Conservation (phyloP, 2,797 vertebrate genomes). For the Arrhamphus sclerolepis region DNA sequence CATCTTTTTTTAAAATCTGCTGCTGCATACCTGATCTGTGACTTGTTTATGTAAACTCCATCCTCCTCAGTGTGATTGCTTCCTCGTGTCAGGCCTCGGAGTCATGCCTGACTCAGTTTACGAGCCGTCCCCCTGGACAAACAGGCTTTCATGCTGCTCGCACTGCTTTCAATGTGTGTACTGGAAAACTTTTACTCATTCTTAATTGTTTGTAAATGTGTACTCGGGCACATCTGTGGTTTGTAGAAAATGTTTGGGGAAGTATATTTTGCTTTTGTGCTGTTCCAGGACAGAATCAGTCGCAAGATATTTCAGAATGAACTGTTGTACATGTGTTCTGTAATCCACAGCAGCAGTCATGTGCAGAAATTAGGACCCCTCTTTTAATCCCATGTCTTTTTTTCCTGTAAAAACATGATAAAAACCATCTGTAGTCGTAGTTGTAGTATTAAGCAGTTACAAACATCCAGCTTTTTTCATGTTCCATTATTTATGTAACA, state of each 20-base stretch:
- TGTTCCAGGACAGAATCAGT: conserved; percentile 10
- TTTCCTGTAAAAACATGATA: too few relatives aligned
- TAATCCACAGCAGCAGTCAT: too few relatives aligned
- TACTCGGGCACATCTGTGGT: conserved; percentile 24
- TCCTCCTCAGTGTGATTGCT: conserved; percentile 49
- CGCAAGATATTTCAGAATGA: too few relatives aligned
- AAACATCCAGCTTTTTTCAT: too few relatives aligned
- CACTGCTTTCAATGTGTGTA: conserved; percentile 36
- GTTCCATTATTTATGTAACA: too few relatives aligned
- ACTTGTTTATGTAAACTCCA: conserved; percentile 59
- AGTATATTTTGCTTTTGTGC: conserved; percentile 9
- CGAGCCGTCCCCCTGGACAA: conserved; percentile 50
- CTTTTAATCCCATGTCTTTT: too few relatives aligned
- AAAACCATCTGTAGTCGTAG: too few relatives aligned
- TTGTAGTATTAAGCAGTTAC: too few relatives aligned
- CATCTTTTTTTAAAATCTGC: conserved; percentile 49
- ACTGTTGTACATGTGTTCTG: too few relatives aligned
- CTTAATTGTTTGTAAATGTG: conserved; percentile 56
- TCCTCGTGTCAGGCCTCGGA: conserved; percentile 49
- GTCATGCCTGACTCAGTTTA: conserved; percentile 66
- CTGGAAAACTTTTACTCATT: conserved; percentile 58
- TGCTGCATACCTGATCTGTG: conserved; percentile 46
- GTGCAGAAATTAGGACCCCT: too few relatives aligned
- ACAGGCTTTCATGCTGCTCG: conserved; percentile 52
- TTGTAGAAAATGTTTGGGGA: conserved; percentile 1